Base-by-base conservation (phyloP, 2,113 vertebrate genomes). In the Meles meles region DNA sequence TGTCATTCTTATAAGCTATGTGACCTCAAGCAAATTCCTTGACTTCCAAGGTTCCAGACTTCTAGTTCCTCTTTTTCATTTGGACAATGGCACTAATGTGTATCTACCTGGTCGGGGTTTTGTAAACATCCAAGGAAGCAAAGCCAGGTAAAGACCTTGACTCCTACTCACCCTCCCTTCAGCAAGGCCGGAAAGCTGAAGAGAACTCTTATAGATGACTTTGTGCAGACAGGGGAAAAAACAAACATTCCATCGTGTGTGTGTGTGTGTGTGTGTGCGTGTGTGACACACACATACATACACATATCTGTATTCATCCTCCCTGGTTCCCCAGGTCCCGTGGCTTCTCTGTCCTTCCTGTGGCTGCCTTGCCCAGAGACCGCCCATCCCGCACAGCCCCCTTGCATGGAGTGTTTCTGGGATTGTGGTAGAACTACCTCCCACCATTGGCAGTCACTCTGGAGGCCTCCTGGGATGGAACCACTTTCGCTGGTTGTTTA, bases 401-500 rank as follows among this genome's bases (percentile, higher is more conserved):
- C 72, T 31, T 0, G 0, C 44, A 59, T 25, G 21, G 82, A 55
- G 63, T 2, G 71, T 55, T 7, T 81, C 87, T 72, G 79, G 92
- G 71, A 21, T 2, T 1, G 5, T 15, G 57, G 49, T 37, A 47
- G 49, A 59, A 74, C 44, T 71, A 82, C 67, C 96, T 84, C 44
- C 27, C 42, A 52, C 65, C 6, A 0, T 27, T 21, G 42, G 39
- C 88, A 61, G 67, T 31, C 67, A 76, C 12, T 49, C 90, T 27
- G 71, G 88, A 88, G 91, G 39, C 84, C 79, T 93, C 69, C 39
- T 42, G 29, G 29, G 87, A 85, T 34, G 63, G 93, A 95, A 42
- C 39, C 76, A 61, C 85, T 95, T 96, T 96, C 85, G 27, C 90
- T 90, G 37, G 71, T 42, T 95, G 90, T 95, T 97, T 96, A 96